Percentiles rank a stretch among this genome's conserved stretches.
Evolutionary conservation across 2,888 invertebrate species (phyloP).

Genomic region (Tipula vernalis): DNA sequence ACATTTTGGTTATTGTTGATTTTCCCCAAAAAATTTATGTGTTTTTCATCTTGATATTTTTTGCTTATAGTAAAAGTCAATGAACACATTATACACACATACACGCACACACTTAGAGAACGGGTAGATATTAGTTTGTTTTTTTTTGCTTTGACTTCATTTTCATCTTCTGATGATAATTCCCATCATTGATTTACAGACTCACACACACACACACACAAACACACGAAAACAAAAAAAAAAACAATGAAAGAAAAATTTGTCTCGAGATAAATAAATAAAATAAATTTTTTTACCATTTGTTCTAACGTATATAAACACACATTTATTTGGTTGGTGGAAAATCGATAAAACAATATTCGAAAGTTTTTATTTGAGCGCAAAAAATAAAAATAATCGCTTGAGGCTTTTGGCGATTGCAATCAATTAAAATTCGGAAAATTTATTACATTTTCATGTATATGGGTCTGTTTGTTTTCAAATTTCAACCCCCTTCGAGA

Average conservation of each 20-base stretch:
- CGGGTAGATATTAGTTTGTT: neutral
- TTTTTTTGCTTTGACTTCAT: neutral
- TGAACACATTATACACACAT: neutral
- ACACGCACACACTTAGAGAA: neutral
- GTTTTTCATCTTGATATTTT: neutral
- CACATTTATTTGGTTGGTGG: neutral
- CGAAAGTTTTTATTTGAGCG: neutral
- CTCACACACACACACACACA: neutral
- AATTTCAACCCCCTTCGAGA: neutral
- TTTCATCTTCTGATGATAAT: neutral
- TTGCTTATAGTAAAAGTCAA: neutral
- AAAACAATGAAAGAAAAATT: neutral
- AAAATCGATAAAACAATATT: neutral
- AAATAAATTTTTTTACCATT: too few relatives aligned
- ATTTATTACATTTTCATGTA: neutral
- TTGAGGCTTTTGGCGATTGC: neutral
- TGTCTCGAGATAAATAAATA: neutral
- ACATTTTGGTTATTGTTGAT: neutral
- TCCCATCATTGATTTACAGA: neutral
- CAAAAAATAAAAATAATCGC: neutral
- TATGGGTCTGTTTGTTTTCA: neutral
- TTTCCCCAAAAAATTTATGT: neutral
- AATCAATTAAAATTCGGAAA: neutral
- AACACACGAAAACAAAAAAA: neutral
- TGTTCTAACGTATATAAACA: neutral